Evolutionary conservation across 2,888 invertebrate genomes (phyloP).

Genomic region (Stomorhina lunata): DNA sequence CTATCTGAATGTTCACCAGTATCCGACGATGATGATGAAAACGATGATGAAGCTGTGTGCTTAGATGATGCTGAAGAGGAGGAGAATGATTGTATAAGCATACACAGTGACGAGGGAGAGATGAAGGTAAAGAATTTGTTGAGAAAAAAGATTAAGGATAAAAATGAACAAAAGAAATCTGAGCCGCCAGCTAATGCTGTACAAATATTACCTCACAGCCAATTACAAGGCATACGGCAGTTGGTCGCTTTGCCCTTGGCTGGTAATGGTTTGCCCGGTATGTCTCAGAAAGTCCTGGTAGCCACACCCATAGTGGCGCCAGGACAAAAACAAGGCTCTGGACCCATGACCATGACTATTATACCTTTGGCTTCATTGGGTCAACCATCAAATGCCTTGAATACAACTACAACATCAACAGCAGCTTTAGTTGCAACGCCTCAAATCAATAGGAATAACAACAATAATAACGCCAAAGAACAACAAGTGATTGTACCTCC

Average conservation of each 20-base stretch:
- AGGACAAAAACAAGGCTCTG: conserved; percentile 66
- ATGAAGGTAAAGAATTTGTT: conserved; percentile 45
- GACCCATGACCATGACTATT: conserved; percentile 76
- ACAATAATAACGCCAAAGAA: conserved; percentile 57
- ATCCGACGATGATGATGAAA: conserved; percentile 56
- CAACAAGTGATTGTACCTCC: conserved; percentile 68
- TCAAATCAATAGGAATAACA: conserved; percentile 16
- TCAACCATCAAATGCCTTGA: conserved; percentile 45
- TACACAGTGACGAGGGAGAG: conserved; percentile 64
- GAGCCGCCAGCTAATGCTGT: conserved; percentile 21
- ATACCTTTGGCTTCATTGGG: conserved; percentile 72
- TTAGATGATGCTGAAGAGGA: conserved; percentile 41
- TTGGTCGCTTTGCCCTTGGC: conserved; percentile 67
- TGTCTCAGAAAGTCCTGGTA: conserved; percentile 74
- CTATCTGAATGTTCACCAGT: conserved; percentile 71
- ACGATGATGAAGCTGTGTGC: conserved; percentile 39
- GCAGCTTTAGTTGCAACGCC: background rate
- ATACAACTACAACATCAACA: conserved; percentile 3
- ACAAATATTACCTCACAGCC: conserved; percentile 33
- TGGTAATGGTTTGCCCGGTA: conserved; percentile 61
- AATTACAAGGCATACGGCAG: conserved; percentile 62
- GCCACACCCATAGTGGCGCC: conserved; percentile 74
- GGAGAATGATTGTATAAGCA: conserved; percentile 60
- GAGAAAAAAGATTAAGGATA: conserved; percentile 8
- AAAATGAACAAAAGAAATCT: background rate